Percentiles rank a stretch among this genome's conserved stretches.
Conservation (phyloP, 2,888 invertebrate genomes). For the Acanthosepion pharaonis region DNA sequence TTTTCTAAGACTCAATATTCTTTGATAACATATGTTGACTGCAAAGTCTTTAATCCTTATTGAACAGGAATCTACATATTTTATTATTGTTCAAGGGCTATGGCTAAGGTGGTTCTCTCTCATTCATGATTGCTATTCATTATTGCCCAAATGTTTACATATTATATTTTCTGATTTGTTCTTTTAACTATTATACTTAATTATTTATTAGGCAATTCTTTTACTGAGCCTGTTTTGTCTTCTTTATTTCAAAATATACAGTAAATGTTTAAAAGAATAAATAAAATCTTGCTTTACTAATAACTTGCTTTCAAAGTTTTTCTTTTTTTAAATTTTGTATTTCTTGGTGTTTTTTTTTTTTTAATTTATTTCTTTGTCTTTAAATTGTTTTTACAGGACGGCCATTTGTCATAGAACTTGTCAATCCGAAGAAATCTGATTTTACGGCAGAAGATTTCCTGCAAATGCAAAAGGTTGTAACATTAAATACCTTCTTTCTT, state of each 20-base stretch:
- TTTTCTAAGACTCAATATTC: no score
- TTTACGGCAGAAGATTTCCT: slow-evolving; percentile 77
- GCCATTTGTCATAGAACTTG: slow-evolving; percentile 90
- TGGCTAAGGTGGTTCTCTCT: no score
- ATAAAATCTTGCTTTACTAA: not conserved
- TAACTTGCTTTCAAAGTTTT: not conserved
- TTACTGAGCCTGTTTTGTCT: not conserved
- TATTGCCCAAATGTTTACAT: no score
- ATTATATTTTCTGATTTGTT: no score
- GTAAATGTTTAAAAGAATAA: not conserved
- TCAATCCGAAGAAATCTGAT: slow-evolving; percentile 78
- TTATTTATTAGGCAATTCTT: not conserved
- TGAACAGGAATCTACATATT: no score
- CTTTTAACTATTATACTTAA: not conserved
- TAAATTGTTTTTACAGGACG: slow-evolving; percentile 80
- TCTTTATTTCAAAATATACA: not conserved
- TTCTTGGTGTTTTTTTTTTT: not conserved
- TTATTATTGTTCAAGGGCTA: no score
- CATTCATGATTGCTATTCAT: no score
- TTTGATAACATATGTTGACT: no score
- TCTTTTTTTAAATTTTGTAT: not conserved
- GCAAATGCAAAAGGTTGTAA: slow-evolving; percentile 77
- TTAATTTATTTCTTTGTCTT: not conserved
- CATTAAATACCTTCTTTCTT: not conserved
- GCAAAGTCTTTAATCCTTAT: no score